Evolutionary conservation across 2,113 vertebrate species (phyloP).

Genomic region (Neotragus moschatus): DNA sequence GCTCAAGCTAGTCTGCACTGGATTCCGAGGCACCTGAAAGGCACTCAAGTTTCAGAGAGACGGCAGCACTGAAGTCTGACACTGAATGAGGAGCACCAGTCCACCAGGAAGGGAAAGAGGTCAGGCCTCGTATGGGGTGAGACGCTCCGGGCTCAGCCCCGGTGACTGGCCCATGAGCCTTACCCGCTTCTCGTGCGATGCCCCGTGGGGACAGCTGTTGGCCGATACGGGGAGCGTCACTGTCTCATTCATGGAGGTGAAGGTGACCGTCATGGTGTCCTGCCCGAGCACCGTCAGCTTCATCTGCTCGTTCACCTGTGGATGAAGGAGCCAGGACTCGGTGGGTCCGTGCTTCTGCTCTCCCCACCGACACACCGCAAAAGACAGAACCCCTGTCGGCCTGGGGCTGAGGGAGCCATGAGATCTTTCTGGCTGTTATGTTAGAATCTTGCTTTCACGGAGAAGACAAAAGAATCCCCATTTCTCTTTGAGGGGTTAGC

Average conservation of each 20-base stretch:
- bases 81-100: not conserved
- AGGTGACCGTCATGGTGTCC: slow-evolving; percentile 59
- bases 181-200: slow-evolving; percentile 49
- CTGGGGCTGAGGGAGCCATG: not conserved
- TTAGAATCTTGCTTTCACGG: not conserved
- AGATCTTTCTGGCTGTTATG: not conserved
- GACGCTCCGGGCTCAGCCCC: not conserved
- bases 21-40: not conserved
- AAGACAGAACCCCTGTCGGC: not conserved
- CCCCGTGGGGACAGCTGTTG: slow-evolving; percentile 52
- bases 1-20: no score
- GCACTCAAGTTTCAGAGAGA: not conserved
- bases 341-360: not conserved
- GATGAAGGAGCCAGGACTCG: not conserved
- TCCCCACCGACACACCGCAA: not conserved
- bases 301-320: slow-evolving; percentile 74
- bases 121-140: not conserved
- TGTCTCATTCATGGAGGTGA: slow-evolving; percentile 55
- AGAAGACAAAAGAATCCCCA: not conserved
- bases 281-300: slow-evolving; percentile 60
- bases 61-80: not conserved
- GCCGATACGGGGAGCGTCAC: slow-evolving; percentile 41
- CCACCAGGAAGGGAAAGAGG: not conserved
- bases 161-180: not conserved
- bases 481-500: not conserved